Base-by-base conservation (phyloP, 2,113 vertebrate species). In the Ageneiosus marmoratus region DNA sequence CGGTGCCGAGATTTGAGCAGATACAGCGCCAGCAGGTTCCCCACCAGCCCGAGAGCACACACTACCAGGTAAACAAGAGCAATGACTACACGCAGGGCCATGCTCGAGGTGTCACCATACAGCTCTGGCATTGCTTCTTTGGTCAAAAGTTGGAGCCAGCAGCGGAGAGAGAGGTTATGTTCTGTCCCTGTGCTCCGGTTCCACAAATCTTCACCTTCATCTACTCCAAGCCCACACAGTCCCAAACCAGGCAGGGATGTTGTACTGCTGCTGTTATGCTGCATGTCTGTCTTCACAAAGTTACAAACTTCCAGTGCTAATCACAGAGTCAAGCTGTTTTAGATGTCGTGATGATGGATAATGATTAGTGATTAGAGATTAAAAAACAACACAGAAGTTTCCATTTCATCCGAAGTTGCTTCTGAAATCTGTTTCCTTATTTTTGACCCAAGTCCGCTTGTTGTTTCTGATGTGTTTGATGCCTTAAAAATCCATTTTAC, bases 11-110 rank as follows among this genome's bases (percentile, higher is more conserved):
- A 92, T 81, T 91, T 91, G 20, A 95, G 92, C 65, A 95, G 89
- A 83, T 93, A 94, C 60, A 95, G 90, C 0, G 94, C 95, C 87
- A 95, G 89, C 44, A 93, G 84, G 86, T 96, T 96, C 1, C 95
- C 94, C 84, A 94, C 90, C 6, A 96, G 91, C 4, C 95, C 95
- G 74, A 95, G 90, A 1, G 91, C 90, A 58, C 95, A 95, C 72
- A 95, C 93, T 83, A 93, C 88, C 73, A 93, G 89, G 90, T 95
- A 96, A 55, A 95, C 89, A 58, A 91, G 69, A 1, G 94, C 92
- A 7, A 95, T 94, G 77, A 92, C 62, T 5, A 94, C 87, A 12
- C 93, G 91, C 81, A 92, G 89, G n/a, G 89, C 87, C 87, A 91
- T 79, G 80, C 91, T 94, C 0, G 90, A 90, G 29, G 87, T 89